phyloP scores from a whole-genome alignment of 2,113 vertebrate species.

The Camarhynchus parvulus region DNA sequence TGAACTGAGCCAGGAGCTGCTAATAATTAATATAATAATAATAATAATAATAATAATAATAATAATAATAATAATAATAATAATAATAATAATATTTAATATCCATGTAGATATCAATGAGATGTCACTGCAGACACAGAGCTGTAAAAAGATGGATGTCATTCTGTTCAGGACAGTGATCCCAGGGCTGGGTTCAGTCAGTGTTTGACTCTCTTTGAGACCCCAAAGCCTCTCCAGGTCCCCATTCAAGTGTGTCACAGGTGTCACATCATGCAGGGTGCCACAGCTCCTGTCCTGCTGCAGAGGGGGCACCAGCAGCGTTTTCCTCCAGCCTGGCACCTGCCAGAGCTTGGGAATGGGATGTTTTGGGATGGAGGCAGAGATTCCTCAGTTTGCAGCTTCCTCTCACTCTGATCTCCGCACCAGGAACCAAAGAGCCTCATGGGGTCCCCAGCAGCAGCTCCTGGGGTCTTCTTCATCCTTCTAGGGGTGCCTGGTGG shows the following conservation, averaged over 20 bases:
- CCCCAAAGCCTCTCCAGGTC: not conserved
- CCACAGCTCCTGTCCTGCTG: not conserved
- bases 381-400: not conserved
- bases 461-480: not conserved
- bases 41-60: too few relatives aligned
- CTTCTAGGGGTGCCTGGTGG: not conserved
- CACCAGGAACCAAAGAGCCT: not conserved
- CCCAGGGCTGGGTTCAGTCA: not conserved
- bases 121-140: not conserved
- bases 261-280: not conserved
- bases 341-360: not conserved
- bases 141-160: not conserved
- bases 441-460: not conserved
- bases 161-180: not conserved
- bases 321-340: not conserved
- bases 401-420: fast-evolving
- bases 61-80: too few relatives aligned
- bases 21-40: too few relatives aligned
- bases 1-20: not conserved
- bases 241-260: too few relatives aligned
- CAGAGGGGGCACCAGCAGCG: not conserved
- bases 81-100: too few relatives aligned
- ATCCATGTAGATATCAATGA: not conserved
- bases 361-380: not conserved
- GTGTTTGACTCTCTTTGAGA: not conserved